Percentiles rank a stretch among this genome's conserved stretches.
These are phyloP conservation scores for Drosophila serrata DNA, from an alignment of 1,140 invertebrate genomes.

Conservation along the genomic window DNA sequence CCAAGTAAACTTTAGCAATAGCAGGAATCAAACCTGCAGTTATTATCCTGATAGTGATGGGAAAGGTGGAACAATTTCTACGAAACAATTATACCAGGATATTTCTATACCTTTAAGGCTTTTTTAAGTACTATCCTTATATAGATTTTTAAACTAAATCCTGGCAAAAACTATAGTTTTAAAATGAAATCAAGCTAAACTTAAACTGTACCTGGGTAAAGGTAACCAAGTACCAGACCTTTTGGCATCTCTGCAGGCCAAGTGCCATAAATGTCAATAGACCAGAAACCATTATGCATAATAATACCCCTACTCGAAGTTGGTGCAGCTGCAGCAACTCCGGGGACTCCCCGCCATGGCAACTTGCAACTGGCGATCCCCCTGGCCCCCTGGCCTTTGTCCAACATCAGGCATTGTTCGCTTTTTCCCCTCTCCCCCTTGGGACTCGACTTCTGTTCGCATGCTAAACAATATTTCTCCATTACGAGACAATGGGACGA, in stretches of 20 bases:
- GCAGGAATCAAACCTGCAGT: slow-evolving; percentile 37
- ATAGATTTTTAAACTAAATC: no score
- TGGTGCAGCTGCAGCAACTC: slow-evolving; percentile 41
- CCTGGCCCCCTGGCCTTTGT: slow-evolving; percentile 20
- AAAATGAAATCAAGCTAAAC: no score
- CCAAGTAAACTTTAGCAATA: slow-evolving; percentile 35
- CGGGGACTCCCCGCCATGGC: slow-evolving; percentile 3
- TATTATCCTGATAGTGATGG: slow-evolving; percentile 8
- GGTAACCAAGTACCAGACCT: background rate
- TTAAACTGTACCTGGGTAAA: background rate
- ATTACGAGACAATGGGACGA: slow-evolving; percentile 75
- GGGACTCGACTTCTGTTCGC: slow-evolving; percentile 41
- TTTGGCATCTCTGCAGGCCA: slow-evolving; percentile 15
- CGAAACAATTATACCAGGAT: background rate
- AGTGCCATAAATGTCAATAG: slow-evolving; percentile 80
- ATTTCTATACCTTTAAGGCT: background rate
- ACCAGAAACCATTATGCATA: slow-evolving; percentile 81
- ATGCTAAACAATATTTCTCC: slow-evolving; percentile 80
- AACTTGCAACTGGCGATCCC: background rate
- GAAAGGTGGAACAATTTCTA: no score
- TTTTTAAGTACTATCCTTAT: background rate
- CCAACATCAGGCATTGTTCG: slow-evolving; percentile 33
- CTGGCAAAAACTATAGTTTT: no score
- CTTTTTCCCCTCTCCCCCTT: background rate
- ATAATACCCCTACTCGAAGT: slow-evolving; percentile 48